phyloP scores from a whole-genome alignment of 2,113 vertebrate genomes.

The Megaleporinus macrocephalus region DNA sequence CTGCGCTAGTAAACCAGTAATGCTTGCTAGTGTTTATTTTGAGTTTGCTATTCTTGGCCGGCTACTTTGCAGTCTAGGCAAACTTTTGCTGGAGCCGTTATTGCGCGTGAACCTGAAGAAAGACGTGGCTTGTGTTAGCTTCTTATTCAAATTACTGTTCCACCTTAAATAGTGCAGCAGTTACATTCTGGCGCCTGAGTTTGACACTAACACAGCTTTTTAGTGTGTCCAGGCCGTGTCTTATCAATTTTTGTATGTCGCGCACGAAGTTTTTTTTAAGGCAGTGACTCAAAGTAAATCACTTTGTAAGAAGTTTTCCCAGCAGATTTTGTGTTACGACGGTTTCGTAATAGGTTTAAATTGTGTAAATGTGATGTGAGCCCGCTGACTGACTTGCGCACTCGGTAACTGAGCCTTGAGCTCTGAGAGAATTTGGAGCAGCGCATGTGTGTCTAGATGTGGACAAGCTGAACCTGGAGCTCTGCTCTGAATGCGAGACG shows the following conservation, averaged over 20 bases:
- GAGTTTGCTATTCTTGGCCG: constrained; percentile 64
- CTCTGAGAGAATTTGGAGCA: too few relatives aligned
- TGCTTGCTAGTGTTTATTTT: constrained; percentile 62
- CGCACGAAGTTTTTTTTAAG: not conserved
- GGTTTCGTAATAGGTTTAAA: constrained; percentile 6
- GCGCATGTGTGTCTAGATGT: not conserved
- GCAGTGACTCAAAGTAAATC: not conserved
- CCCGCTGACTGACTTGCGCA: not conserved
- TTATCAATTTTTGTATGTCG: too few relatives aligned
- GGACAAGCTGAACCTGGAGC: too few relatives aligned
- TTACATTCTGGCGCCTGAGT: too few relatives aligned
- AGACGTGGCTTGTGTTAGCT: too few relatives aligned
- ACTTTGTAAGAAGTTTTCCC: not conserved
- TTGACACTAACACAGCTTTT: too few relatives aligned
- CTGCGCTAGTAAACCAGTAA: not conserved
- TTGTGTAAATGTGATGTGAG: not conserved
- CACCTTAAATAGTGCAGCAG: too few relatives aligned
- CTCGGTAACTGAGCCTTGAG: constrained; percentile 7
- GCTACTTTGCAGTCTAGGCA: constrained; percentile 35
- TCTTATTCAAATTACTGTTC: too few relatives aligned
- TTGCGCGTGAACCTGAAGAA: too few relatives aligned
- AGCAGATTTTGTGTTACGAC: not conserved
- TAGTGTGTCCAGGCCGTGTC: too few relatives aligned
- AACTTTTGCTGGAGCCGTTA: not conserved
- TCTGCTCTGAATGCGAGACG: too few relatives aligned